Evolutionary conservation across 2,797 vertebrate genomes (phyloP), one percentile per base, ranked within the genome.

Genomic region (Zalophus californianus): DNA sequence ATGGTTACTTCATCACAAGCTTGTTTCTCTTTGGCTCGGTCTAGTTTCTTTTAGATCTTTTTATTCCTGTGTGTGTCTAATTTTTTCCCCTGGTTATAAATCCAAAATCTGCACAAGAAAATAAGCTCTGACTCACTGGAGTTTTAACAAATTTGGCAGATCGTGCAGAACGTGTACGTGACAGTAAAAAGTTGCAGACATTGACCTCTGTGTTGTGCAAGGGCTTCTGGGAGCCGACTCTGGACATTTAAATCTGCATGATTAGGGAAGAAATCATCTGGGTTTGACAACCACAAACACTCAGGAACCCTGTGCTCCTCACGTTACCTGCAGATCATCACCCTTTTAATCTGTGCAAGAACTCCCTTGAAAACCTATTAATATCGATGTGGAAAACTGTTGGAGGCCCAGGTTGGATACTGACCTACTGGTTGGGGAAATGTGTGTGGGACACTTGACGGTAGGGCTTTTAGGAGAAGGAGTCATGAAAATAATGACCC

Each of bases 161-260:
- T 79, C 32, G 13, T 0, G 9, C 56, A 52, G 75, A 35, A 35
- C 4, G 0, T 50, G 10, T 3, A 13, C 0, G 2, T 82, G 35
- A 41, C 13, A 2, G 44, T 2, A 25, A 77, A 64, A 35, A 38
- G 15, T 41, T 14, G 21, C 4, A 7, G 50, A 13, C 5, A 20
- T 3, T 20, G 50, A 60, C 2, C 20, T 32, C 29, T 5, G 8
- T n/a, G 38, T 75, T 25, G 16, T 11, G 15, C 13, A 78, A 62
- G 78, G 9, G 32, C 70, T 85, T 94, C 89, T 6, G 5, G 14
- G 21, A 83, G 62, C 54, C 12, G 44, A 84, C 29, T 83, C 15
- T 18, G 66, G 54, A 58, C 25, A 68, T 85, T 7, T 23, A 52
- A 80, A 38, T 58, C 50, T 25, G 20, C 23, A 52, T 48, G 75